Percentiles rank a stretch among this genome's conserved stretches.
Conservation (phyloP, 2,888 invertebrate species). For the Drosophila recens region DNA sequence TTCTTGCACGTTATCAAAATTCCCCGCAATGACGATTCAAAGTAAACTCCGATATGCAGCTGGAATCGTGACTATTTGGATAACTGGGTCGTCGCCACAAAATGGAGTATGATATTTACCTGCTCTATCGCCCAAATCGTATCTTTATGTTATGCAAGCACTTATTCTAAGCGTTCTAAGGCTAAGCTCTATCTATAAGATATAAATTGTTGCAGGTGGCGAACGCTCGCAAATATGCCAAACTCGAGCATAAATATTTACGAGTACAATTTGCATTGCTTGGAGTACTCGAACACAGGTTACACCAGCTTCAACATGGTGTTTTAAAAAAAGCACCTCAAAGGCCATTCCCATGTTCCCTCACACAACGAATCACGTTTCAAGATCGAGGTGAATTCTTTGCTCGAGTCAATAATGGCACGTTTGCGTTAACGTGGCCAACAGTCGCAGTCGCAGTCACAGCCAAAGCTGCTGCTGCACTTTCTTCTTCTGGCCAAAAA, state of each 20-base stretch:
- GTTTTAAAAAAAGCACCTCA: slow-evolving; percentile 40
- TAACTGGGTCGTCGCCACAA: slow-evolving; percentile 16
- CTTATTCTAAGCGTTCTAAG: slow-evolving; percentile 15
- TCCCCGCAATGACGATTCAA: slow-evolving; percentile 7
- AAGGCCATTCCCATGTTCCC: slow-evolving; percentile 35
- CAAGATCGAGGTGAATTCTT: slow-evolving; percentile 83
- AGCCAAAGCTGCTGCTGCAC: slow-evolving; percentile 14
- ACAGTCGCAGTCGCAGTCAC: not conserved
- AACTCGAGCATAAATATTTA: slow-evolving; percentile 56
- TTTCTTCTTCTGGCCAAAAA: slow-evolving; percentile 33
- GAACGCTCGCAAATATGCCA: slow-evolving; percentile 46
- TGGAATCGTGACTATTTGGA: slow-evolving; percentile 25
- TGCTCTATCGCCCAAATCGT: slow-evolving; percentile 29
- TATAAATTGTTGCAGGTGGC: slow-evolving; percentile 18
- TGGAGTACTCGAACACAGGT: slow-evolving; percentile 43
- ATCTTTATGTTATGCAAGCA: slow-evolving; percentile 27
- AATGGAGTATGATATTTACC: slow-evolving; percentile 19
- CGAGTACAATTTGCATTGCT: slow-evolving; percentile 52
- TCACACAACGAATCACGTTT: slow-evolving; percentile 78
- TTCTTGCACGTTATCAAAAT: slow-evolving; percentile 4
- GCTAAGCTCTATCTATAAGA: slow-evolving; percentile 4
- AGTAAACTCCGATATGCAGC: slow-evolving; percentile 9
- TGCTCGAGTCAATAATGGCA: slow-evolving; percentile 52
- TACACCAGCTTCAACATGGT: slow-evolving; percentile 44
- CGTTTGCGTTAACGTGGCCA: slow-evolving; percentile 42